Evolutionary conservation across 2,797 vertebrate genomes (phyloP), one percentile per base, ranked within the genome.

Genomic region (Cygnus olor): DNA sequence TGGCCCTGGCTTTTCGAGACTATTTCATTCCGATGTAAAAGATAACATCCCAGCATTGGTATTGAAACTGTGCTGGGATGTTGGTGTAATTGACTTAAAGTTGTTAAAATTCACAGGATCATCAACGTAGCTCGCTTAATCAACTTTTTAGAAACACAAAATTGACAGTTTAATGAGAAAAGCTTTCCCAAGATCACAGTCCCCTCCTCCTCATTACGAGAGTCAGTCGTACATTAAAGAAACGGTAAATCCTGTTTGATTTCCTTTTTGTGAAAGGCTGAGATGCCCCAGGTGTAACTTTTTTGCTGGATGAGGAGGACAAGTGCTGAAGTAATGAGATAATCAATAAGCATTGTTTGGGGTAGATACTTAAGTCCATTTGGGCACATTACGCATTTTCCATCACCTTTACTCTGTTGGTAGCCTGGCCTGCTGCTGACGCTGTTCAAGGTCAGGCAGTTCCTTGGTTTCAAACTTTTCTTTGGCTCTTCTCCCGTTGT

Each of bases 121-220:
- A 58, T 92, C 93, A 94, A 68, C 45, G 36, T 45, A 66, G 86
- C 51, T 88, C 8, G 1, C 79, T 94, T 92, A 95, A 96, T 97
- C 91, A 91, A 89, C 91, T 93, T 93, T 94, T 94, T 77, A 92
- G 85, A 79, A 93, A 81, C 61, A 71, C 58, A 18, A 58, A 95
- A 95, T 88, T 4, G 88, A 95, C 86, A 90, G 82, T 74, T 96
- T 96, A 95, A 96, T 91, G 95, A 96, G 95, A 85, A 78, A 84
- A 91, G 88, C 71, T 96, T 95, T 96, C 87, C 60, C 71, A 83
- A 72, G 74, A 92, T 92, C 90, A 71, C 34, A 89, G 82, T 85
- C 58, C 36, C 93, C 92, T 90, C 93, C 94, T 96, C 71, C 80
- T 94, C 80, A n/a, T 96, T 95, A 85, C 1, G 0, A 70, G 79